Base-by-base conservation (phyloP, 2,888 invertebrate genomes). In the Nomada fucata region DNA sequence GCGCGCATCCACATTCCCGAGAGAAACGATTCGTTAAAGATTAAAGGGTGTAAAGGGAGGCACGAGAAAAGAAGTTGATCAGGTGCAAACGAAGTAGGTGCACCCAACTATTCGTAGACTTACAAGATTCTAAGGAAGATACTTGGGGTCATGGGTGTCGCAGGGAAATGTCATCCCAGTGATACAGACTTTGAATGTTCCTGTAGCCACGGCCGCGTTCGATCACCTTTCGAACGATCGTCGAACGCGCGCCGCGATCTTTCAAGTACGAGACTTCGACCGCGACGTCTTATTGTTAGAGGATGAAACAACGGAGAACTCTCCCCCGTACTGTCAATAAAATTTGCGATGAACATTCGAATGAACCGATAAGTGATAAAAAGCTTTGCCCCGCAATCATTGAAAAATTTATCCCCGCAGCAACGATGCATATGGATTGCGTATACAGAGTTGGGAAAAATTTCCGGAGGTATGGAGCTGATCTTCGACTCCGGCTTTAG, bases 81-180 rank as follows among this genome's bases (percentile, higher is more conserved):
- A 69, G 67, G 79, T 71, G 76, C 67, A 70, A 72, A 26, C 29
- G 10, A 53, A 29, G 77, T 67, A 52, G 29, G 61, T 79, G 65
- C 67, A 83, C 53, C 59, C 47, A 60, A 59, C 36, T 55, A 71
- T 82, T 70, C 61, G 73, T 76, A 44, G 71, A 47, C 72, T 77
- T 52, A 63, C 50, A 18, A 70, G 86, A 84, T 86, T 77, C 88
- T 88, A 83, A 61, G 82, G 83, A 85, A 84, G 88, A 77, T 74
- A 84, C 47, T 65, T 57, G 78, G 88, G 87, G 83, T 86, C 82
- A 88, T 82, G 88, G 84, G 84, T 86, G 77, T 76, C 78, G 61
- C 74, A 71, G 79, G 83, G 85, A 90, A 90, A 90, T 90, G 90
- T 89, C 90, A 90, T 77, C 87, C 68, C 55, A 57, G 57, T 76